Base-by-base conservation (phyloP, 2,888 invertebrate species). In the Carpatolechia fugitivella region DNA sequence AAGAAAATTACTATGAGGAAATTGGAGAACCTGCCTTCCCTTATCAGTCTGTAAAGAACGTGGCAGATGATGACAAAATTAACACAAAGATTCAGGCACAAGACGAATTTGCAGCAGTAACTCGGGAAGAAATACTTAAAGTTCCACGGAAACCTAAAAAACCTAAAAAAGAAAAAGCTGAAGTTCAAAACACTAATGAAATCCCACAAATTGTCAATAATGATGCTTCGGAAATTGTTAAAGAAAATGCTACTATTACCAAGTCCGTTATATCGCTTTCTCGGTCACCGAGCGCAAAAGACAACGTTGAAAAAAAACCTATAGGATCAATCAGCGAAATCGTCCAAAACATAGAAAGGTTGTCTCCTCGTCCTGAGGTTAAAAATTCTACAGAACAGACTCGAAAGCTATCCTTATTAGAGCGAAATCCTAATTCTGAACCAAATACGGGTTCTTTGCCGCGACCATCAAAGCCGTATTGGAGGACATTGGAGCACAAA, bases 401-500 rank as follows among this genome's bases (percentile, higher is more conserved):
- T 0, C 71, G 87, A 54, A 87, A 86, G 55, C 62, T 78, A 7
- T 88, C 87, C 3, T 30, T 52, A 0, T 70, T 87, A n/a, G 66
- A 59, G n/a, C 78, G 77, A 36, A 74, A 65, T 30, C 67, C 78
- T 1, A 70, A 57, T 38, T 57, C 72, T 10, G 76, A 78, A 4
- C 57, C 74, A 0, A 74, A 80, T 50, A 82, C 83, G 1, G 80
- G 84, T 7, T 85, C 87, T 1, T 69, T 85, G 57, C 85, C 85
- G 11, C 74, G 84, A 13, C 74, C 76, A 24, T 64, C 68, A 50
- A 85, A 83, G 61, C 78, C 82, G 7, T 90, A 89, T 58, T 90
- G 90, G 90, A 86, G 81, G 76, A 88, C 82, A 11, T 66, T 81
- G 74, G 89, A 86, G 60, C 89, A 90, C 68, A 90, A 90, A 73